Percentiles rank a stretch among this genome's conserved stretches.
Conservation (phyloP, 2,888 invertebrate species). For the Ommatoiulus sabulosus region DNA sequence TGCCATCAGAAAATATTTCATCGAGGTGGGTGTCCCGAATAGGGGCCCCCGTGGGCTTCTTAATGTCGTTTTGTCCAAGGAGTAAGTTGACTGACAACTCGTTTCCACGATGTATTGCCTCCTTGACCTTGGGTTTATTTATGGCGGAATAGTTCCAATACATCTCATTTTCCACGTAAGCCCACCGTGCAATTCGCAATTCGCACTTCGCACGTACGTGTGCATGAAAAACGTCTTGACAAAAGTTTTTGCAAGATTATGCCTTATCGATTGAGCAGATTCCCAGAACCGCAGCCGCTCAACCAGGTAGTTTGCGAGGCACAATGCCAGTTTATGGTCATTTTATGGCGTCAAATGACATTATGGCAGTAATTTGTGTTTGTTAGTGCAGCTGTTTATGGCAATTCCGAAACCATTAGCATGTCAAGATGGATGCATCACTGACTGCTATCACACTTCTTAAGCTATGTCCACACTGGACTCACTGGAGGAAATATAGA, state of each 20-base stretch:
- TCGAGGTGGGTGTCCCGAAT: constrained; percentile 16
- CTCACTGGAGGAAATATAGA: too few species aligned
- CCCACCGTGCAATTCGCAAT: background rate
- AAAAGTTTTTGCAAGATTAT: background rate
- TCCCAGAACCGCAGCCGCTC: background rate
- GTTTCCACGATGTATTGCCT: background rate
- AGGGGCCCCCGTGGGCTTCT: background rate
- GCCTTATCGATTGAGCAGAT: background rate
- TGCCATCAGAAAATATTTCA: background rate
- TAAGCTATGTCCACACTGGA: too few species aligned
- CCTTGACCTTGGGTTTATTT: background rate
- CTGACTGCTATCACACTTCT: background rate
- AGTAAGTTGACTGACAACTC: background rate
- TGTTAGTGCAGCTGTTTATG: background rate
- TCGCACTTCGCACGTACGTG: background rate
- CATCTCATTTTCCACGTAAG: background rate
- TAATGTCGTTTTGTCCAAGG: background rate
- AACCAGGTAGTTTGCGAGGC: background rate
- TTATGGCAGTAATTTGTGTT: background rate
- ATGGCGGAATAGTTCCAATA: background rate
- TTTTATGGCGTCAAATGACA: background rate
- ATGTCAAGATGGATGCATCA: background rate
- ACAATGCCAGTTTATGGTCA: background rate
- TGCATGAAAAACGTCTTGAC: background rate
- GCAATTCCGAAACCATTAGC: background rate